phyloP scores from a whole-genome alignment of 2,113 vertebrate genomes.

The Serinus canaria region DNA sequence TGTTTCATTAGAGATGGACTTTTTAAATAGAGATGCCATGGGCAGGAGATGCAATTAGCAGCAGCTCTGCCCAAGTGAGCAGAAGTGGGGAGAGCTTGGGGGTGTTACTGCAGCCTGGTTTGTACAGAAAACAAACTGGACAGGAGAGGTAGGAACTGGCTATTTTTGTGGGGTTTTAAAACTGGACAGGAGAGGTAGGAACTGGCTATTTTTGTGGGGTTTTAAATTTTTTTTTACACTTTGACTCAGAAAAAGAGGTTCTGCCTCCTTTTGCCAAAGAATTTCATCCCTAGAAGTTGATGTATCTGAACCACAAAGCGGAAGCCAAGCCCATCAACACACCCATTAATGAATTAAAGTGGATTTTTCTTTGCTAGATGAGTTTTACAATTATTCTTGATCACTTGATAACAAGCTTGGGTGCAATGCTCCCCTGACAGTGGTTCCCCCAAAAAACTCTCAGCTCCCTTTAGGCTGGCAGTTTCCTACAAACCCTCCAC shows the following conservation, averaged over 20 bases:
- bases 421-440: background rate
- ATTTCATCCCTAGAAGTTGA: background rate
- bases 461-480: rapidly evolving
- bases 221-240: rapidly evolving
- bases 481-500: background rate
- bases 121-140: background rate
- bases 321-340: background rate
- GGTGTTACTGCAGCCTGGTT: background rate
- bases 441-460: background rate
- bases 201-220: rapidly evolving
- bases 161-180: rapidly evolving
- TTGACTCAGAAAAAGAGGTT: background rate
- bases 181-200: background rate
- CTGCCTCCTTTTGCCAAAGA: background rate
- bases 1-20: background rate
- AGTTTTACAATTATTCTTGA: background rate
- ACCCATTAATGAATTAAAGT: background rate
- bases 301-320: background rate
- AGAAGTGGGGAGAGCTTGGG: background rate
- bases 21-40: background rate
- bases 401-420: background rate
- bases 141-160: background rate
- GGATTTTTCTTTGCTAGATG: background rate
- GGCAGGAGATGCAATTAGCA: background rate
- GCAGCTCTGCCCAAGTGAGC: background rate